Evolutionary conservation across 2,797 vertebrate genomes (phyloP), one percentile per base, ranked within the genome.

Genomic region (Triplophysa yarkandensis): DNA sequence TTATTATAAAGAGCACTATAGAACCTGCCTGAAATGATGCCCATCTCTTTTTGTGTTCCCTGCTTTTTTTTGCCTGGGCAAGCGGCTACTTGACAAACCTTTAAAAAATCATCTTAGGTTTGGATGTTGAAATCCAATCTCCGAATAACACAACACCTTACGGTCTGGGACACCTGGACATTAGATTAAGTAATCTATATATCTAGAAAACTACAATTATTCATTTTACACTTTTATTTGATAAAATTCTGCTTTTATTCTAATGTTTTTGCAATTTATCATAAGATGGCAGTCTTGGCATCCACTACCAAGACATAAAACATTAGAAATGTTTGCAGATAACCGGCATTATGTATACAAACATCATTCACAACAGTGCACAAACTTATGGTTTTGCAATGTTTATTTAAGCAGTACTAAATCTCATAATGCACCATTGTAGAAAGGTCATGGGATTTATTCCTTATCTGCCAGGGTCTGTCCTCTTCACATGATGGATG

Each of bases 381-480:
- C 46, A 6, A 70, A 54, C 10, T 0, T 69, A 28, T 30, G 14
- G 7, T 28, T 30, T n/a, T 30, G 14, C 30, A 16, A 14, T 39
- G 11, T 44, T n/a, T n/a, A 25, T 55, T 65, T 55, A 6, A 65
- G 61, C 19, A 25, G 32, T 43, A 44, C 19, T 44, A 43, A 55
- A 64, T 54, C 50, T 32, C 41, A 10, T 36, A 46, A 27, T 36
- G 16, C 64, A 50, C 6, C 54, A 60, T 23, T 75, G 41, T 46
- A 14, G 5, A 75, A 71, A 75, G 54, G 36, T 67, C 72, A 50
- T 75, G 64, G 54, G 64, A 68, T 75, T 68, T 75, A 48, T 75
- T 66, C 8, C 63, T 60, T 75, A 68, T 50, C 72, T 66, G 52
- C 62, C 4, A 1, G 16, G 14, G n/a, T 73, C 63, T 75, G 72